Percentiles rank a stretch among this genome's conserved stretches.
Conservation (phyloP, 1,140 invertebrate species). For the Drosophila burlai region DNA sequence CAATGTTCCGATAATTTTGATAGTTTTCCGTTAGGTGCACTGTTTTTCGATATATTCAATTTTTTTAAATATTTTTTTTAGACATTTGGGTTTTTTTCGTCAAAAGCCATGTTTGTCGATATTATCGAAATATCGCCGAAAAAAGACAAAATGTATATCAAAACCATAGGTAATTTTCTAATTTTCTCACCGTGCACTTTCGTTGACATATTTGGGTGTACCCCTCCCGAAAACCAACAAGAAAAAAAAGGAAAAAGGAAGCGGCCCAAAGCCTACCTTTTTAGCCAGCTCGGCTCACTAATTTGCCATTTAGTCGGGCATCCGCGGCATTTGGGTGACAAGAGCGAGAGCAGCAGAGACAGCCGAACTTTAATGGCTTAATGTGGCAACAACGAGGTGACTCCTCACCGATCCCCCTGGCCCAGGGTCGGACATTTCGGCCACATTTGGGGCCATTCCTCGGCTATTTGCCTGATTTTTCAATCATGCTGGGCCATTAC, state of each 20-base stretch:
- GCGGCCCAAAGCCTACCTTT: conserved; percentile 28
- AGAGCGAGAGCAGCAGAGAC: conserved; percentile 51
- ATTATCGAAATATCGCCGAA: too few species aligned
- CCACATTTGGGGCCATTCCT: conserved; percentile 37
- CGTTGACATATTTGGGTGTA: conserved; percentile 71
- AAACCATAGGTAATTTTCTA: neutral
- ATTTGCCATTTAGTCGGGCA: conserved; percentile 79
- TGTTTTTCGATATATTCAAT: neutral
- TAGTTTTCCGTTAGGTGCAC: too few species aligned
- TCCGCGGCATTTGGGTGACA: conserved; percentile 69
- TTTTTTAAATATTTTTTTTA: too few species aligned
- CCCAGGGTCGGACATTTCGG: conserved; percentile 2
- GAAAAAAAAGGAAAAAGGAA: conserved; percentile 34
- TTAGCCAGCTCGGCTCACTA: conserved; percentile 49
- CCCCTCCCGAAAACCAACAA: conserved; percentile 9
- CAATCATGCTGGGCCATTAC: conserved; percentile 62
- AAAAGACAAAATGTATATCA: too few species aligned
- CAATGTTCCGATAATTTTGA: neutral
- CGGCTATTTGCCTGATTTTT: conserved; percentile 48
- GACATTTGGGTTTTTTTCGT: too few species aligned
- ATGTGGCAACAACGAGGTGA: conserved; percentile 49
- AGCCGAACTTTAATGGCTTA: conserved; percentile 72
- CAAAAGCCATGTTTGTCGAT: too few species aligned
- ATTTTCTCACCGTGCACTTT: conserved; percentile 32
- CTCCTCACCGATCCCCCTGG: conserved; percentile 1